A percentile compares a stretch with the other conserved stretches of the same genome.
phyloP scores from a whole-genome alignment of 2,113 vertebrate species.

The Pelvicachromis taeniatus region DNA sequence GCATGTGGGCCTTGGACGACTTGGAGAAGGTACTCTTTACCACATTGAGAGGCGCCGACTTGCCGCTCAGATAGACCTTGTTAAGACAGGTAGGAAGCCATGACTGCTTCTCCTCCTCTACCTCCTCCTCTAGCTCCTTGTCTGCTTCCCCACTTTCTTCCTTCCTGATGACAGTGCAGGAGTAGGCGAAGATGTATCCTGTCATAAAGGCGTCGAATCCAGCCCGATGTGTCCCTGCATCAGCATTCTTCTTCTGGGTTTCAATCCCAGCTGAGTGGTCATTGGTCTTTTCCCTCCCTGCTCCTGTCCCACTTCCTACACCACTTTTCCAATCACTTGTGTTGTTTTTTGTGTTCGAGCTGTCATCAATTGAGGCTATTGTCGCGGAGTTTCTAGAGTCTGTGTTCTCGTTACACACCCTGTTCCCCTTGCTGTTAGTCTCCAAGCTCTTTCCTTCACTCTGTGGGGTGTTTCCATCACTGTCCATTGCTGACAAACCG shows the following conservation, averaged over 20 bases:
- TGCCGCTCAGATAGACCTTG: slow-evolving; percentile 97
- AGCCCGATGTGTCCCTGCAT: slow-evolving; percentile 82
- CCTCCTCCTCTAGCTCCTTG: background rate
- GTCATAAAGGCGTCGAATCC: slow-evolving; percentile 99
- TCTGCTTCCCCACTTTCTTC: background rate
- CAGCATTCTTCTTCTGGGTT: slow-evolving; percentile 33
- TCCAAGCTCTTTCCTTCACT: background rate
- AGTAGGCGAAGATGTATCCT: slow-evolving; percentile 87
- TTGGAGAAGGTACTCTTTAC: slow-evolving; percentile 92
- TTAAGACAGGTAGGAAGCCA: slow-evolving; percentile 83
- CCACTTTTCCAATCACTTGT: background rate
- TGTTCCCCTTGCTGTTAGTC: background rate
- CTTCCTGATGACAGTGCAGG: slow-evolving; percentile 64
- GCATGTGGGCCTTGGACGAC: slow-evolving; percentile 86
- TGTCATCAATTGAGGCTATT: background rate
- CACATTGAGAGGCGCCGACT: slow-evolving; percentile 85
- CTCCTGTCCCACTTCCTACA: background rate
- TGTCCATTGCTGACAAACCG: background rate
- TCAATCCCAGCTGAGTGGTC: background rate
- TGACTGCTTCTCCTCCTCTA: background rate
- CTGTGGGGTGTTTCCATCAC: background rate
- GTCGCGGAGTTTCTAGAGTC: background rate
- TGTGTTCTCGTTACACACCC: background rate
- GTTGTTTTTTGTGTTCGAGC: background rate
- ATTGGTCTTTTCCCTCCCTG: background rate